Evolutionary conservation across 2,797 vertebrate species (phyloP).

Genomic region (Iguana delicatissima): DNA sequence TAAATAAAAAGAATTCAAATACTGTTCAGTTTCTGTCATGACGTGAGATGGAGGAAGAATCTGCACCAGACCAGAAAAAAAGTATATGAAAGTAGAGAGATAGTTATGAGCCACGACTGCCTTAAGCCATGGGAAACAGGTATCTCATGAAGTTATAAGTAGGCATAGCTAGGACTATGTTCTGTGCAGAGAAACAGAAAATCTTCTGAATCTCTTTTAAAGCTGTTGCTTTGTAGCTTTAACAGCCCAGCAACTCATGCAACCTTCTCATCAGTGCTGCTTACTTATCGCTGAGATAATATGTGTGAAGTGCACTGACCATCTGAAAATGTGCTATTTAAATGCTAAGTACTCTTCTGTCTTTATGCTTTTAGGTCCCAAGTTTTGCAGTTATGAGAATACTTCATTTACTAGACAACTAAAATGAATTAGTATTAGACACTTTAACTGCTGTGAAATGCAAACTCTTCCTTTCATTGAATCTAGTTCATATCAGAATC

Average conservation of each 20-base stretch:
- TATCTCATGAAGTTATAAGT: neutral
- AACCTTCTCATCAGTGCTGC: neutral
- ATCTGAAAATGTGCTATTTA: conserved; percentile 1
- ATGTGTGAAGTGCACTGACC: neutral
- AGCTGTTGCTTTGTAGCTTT: neutral
- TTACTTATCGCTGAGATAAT: neutral
- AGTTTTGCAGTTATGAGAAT: neutral
- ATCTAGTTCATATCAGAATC: neutral
- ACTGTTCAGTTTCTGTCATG: neutral
- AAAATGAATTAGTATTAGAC: neutral
- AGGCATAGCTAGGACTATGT: neutral
- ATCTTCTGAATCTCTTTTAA: neutral
- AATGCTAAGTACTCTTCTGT: neutral
- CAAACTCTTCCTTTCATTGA: neutral
- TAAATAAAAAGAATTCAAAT: neutral
- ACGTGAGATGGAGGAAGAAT: neutral
- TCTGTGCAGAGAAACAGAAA: neutral
- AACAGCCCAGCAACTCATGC: neutral
- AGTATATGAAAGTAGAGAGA: neutral
- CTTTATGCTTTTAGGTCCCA: neutral
- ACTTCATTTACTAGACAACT: neutral
- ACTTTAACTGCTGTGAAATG: neutral
- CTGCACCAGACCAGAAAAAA: neutral
- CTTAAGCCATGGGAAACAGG: neutral
- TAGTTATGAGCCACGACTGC: neutral